A percentile compares a stretch with the other conserved stretches of the same genome.
phyloP scores from a whole-genome alignment of 35 echinoderm and acorn worm genomes.

The Patiria miniata region DNA sequence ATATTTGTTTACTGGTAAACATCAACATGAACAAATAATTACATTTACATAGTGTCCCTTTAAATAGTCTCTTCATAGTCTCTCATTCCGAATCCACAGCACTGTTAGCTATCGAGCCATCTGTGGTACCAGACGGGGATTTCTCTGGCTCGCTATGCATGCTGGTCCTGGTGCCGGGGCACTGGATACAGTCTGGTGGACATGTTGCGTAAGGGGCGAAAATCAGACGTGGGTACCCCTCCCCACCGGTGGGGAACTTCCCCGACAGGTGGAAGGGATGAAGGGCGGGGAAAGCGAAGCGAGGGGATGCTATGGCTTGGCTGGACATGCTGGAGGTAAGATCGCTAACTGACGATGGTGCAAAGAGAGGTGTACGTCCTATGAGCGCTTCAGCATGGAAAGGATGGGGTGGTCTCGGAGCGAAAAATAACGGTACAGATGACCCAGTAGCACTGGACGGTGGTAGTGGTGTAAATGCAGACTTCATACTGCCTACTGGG shows the following conservation, averaged over 20 bases:
- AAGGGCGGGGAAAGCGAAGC: slow-evolving; percentile 85
- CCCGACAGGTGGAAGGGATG: slow-evolving; percentile 81
- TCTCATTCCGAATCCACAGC: slow-evolving; percentile 61
- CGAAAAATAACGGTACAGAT: slow-evolving; percentile 71
- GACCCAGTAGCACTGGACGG: slow-evolving; percentile 65
- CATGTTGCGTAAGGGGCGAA: slow-evolving; percentile 85
- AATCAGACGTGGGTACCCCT: slow-evolving; percentile 84
- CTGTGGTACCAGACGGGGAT: slow-evolving; percentile 55
- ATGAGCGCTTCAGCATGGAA: slow-evolving; percentile 87
- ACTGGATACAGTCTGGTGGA: slow-evolving; percentile 92
- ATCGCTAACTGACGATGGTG: slow-evolving; percentile 68
- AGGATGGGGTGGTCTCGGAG: slow-evolving; percentile 91
- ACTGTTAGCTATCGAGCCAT: slow-evolving; percentile 56
- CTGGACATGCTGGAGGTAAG: slow-evolving; percentile 46
- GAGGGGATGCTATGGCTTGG: slow-evolving; percentile 41
- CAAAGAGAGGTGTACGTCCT: slow-evolving; percentile 78
- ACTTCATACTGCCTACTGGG: slow-evolving; percentile 79
- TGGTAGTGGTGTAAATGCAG: slow-evolving; percentile 92
- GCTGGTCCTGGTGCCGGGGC: slow-evolving; percentile 60
- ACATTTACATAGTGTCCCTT: background rate
- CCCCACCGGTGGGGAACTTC: slow-evolving; percentile 69
- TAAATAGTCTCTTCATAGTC: background rate
- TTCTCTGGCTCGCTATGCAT: slow-evolving; percentile 65
- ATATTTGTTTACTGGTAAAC: background rate
- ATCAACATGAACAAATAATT: too few relatives aligned